These are phyloP conservation scores for Julus scandinavius DNA, from an alignment of 2,888 invertebrate species.

Conservation along the genomic window DNA sequence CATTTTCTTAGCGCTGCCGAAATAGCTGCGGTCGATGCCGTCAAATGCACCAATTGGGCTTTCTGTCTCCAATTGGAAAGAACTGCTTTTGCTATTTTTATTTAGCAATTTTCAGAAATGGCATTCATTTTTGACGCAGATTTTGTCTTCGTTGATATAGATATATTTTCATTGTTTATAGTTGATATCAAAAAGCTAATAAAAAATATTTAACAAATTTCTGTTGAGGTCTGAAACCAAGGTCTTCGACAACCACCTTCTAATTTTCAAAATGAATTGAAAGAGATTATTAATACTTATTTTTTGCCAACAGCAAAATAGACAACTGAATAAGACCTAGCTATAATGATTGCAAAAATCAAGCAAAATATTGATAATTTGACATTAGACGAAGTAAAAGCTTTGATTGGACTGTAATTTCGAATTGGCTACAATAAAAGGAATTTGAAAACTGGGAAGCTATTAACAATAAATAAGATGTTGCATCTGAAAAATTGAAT, in stretches of 20 bases:
- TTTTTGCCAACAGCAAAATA: background rate
- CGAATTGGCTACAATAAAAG: too few relatives aligned
- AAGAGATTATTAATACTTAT: background rate
- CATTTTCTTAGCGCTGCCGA: background rate
- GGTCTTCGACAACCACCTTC: too few relatives aligned
- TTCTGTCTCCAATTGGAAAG: background rate
- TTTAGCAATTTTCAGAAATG: background rate
- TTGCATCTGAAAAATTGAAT: too few relatives aligned
- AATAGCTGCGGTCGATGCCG: background rate
- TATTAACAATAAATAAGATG: too few relatives aligned
- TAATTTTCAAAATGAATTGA: background rate
- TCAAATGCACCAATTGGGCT: background rate
- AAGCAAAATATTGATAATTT: too few relatives aligned
- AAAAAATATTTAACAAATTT: background rate
- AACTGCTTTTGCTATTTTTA: background rate
- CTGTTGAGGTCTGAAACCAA: background rate
- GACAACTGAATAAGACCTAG: too few relatives aligned
- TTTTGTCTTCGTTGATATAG: slow-evolving; percentile 36
- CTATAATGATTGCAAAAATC: too few relatives aligned
- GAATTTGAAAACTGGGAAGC: too few relatives aligned
- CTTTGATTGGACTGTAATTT: too few relatives aligned
- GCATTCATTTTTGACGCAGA: background rate
- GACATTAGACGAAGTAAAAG: too few relatives aligned
- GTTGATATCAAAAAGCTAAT: slow-evolving; percentile 38
- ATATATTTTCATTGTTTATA: slow-evolving; percentile 46